phyloP scores from a whole-genome alignment of 2,113 vertebrate species.

The Clinocottus analis region DNA sequence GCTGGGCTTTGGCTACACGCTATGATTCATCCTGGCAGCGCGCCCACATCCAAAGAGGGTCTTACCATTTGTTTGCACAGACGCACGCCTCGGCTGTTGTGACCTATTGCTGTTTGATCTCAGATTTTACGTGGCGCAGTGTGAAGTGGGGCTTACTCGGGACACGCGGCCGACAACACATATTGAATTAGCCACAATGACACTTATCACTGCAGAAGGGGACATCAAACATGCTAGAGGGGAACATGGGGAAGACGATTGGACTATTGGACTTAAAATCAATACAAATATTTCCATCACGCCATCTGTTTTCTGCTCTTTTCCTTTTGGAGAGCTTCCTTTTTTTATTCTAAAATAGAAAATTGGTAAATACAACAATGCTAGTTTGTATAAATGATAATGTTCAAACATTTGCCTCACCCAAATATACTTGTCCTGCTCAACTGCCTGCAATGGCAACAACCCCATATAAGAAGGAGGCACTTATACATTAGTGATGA shows the following conservation, averaged over 20 bases:
- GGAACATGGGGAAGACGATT: background rate
- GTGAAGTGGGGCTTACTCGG: slow-evolving; percentile 13
- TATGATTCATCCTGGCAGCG: slow-evolving; percentile 67
- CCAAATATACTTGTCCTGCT: slow-evolving; percentile 17
- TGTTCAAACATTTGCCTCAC: slow-evolving; percentile 5
- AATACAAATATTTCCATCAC: slow-evolving; percentile 23
- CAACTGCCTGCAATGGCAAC: slow-evolving; percentile 30
- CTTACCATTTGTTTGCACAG: slow-evolving; percentile 57
- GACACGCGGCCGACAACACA: slow-evolving; percentile 22
- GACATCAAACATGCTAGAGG: slow-evolving; percentile 27
- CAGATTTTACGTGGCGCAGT: slow-evolving; percentile 53
- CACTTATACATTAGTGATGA: slow-evolving; percentile 57
- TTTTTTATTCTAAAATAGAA: background rate
- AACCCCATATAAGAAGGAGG: slow-evolving; percentile 18
- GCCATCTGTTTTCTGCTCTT: slow-evolving; percentile 7
- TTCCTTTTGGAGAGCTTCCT: background rate
- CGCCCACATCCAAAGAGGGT: slow-evolving; percentile 51
- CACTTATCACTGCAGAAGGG: slow-evolving; percentile 17
- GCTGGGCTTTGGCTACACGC: slow-evolving; percentile 28
- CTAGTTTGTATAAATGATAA: background rate
- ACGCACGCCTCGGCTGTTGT: slow-evolving; percentile 34
- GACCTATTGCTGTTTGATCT: slow-evolving; percentile 65
- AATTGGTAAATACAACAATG: background rate
- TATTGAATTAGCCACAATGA: slow-evolving; percentile 28
- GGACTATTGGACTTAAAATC: slow-evolving; percentile 10